These are phyloP conservation scores for Drosophila obscura DNA, from an alignment of 1,140 invertebrate species.

Conservation along the genomic window DNA sequence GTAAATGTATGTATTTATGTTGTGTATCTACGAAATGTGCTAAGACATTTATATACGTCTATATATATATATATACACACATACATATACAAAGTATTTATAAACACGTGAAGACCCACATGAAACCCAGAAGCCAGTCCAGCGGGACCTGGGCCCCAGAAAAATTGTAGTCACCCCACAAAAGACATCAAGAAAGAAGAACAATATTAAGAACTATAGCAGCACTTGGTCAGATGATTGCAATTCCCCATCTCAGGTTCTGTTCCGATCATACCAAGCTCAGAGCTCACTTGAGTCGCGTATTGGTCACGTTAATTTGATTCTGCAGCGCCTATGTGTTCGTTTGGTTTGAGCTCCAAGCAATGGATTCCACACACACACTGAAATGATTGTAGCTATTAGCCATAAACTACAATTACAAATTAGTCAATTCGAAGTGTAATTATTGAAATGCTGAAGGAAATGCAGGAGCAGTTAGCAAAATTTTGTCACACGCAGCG, in stretches of 20 bases:
- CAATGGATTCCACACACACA: slow-evolving; percentile 39
- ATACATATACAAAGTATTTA: slow-evolving; percentile 65
- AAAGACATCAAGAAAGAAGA: not conserved
- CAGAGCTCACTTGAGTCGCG: slow-evolving; percentile 28
- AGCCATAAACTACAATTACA: slow-evolving; percentile 67
- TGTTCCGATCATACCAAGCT: slow-evolving; percentile 31
- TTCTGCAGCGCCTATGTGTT: slow-evolving; percentile 11
- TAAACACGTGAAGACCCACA: slow-evolving; percentile 41
- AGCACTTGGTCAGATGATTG: slow-evolving; percentile 2
- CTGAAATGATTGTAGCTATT: slow-evolving; percentile 63
- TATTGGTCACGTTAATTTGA: slow-evolving; percentile 12
- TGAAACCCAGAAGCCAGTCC: slow-evolving; percentile 13
- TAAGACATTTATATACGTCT: slow-evolving; percentile 79
- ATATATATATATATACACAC: slow-evolving; percentile 66
- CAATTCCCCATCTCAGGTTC: slow-evolving; percentile 36
- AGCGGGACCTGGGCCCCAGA: not conserved
- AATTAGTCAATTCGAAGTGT: slow-evolving; percentile 80
- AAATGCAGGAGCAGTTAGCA: slow-evolving; percentile 48
- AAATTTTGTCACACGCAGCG: slow-evolving; percentile 63
- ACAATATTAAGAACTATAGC: slow-evolving; percentile 6
- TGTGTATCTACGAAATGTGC: slow-evolving; percentile 78
- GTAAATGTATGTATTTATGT: slow-evolving; percentile 74
- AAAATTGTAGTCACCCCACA: slow-evolving; percentile 5
- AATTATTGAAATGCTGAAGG: slow-evolving; percentile 59
- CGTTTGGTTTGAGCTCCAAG: slow-evolving; percentile 33